Conservation (phyloP, 92 coral and sea anemone genomes). For the Diadumene lineata region DNA sequence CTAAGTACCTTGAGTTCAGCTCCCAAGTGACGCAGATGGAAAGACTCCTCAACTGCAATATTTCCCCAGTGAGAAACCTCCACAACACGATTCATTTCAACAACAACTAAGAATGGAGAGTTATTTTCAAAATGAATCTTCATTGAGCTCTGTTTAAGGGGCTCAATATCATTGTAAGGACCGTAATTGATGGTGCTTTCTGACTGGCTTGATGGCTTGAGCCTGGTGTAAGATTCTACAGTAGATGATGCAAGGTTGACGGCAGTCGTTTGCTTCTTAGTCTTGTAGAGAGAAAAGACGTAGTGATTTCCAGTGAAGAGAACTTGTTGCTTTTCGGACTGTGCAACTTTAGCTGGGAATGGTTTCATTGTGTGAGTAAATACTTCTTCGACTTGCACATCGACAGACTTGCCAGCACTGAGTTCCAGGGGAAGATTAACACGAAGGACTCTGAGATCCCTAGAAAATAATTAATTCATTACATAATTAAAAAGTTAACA, state of each 20-base stretch:
- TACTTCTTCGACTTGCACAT: conserved; percentile 71
- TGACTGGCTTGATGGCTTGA: conserved; percentile 77
- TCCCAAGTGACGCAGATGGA: conserved; percentile 90
- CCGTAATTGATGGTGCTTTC: conserved; percentile 86
- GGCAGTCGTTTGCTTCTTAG: conserved; percentile 80
- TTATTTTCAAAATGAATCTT: conserved; percentile 94
- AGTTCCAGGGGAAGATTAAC: conserved; percentile 63
- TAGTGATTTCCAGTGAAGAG: conserved; percentile 94
- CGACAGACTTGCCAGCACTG: conserved; percentile 61
- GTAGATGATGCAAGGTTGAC: conserved; percentile 83
- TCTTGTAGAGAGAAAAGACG: conserved; percentile 70
- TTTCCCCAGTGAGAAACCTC: conserved; percentile 99
- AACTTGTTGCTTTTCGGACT: conserved; percentile 89
- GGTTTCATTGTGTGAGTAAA: conserved; percentile 91
- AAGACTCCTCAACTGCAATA: conserved; percentile 97
- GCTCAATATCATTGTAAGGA: conserved; percentile 76
- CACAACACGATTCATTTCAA: conserved; percentile 80
- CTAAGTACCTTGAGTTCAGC: conserved; percentile 92
- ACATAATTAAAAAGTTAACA: too few relatives aligned
- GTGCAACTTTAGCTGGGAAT: conserved; percentile 84
- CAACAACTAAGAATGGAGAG: conserved; percentile 91
- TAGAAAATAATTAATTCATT: conserved; percentile 23
- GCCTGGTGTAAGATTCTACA: conserved; percentile 85
- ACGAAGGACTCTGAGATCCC: conserved; percentile 69
- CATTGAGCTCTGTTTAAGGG: conserved; percentile 76